Evolutionary conservation across 2,113 vertebrate genomes (phyloP).

Genomic region (Paramormyrops kingsleyae): DNA sequence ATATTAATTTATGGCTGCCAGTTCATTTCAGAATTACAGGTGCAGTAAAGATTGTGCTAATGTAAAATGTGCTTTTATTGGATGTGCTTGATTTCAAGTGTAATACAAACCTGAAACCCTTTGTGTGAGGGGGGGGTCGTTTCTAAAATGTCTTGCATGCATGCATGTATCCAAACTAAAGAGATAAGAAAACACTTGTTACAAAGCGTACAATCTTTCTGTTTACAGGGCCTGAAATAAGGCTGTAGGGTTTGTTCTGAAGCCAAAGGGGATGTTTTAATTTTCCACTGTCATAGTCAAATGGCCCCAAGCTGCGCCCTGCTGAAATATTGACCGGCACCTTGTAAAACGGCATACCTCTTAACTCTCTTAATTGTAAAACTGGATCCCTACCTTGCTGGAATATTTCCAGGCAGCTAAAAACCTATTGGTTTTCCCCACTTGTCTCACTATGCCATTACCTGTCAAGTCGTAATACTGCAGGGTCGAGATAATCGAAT

Average conservation of each 20-base stretch:
- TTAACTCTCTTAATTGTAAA: neutral
- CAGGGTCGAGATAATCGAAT: slow-evolving; percentile 8
- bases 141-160: neutral
- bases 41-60: neutral
- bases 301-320: neutral
- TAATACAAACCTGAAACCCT: neutral
- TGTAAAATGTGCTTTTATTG: neutral
- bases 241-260: neutral
- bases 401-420: neutral
- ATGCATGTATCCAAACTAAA: neutral
- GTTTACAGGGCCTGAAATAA: neutral
- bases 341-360: neutral
- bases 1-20: neutral
- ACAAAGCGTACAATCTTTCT: neutral
- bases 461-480: slow-evolving; percentile 12
- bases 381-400: neutral
- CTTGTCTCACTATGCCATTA: neutral
- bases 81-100: neutral
- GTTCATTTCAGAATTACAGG: neutral
- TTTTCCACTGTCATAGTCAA: neutral
- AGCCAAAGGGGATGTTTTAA: neutral
- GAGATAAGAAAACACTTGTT: neutral
- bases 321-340: neutral
- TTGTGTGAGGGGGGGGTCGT: neutral
- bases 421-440: neutral